phyloP scores from a whole-genome alignment of 2,888 invertebrate species.

The Dysmachus trigonus region DNA sequence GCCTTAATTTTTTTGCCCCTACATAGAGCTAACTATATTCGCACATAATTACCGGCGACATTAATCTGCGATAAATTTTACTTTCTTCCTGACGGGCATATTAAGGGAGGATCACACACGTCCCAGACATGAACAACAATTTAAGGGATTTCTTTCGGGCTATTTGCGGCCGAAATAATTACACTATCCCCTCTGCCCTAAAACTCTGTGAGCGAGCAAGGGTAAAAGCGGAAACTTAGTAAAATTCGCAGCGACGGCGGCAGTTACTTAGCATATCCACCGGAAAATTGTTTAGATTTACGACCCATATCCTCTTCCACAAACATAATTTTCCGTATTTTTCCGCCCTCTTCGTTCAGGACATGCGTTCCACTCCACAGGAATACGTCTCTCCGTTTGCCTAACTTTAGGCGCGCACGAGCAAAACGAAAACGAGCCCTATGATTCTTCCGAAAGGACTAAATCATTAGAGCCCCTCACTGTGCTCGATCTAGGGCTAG shows the following conservation, averaged over 20 bases:
- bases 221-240: not conserved
- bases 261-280: constrained; percentile 25
- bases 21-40: not conserved
- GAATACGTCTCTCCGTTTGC: not conserved
- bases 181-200: not conserved
- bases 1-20: not conserved
- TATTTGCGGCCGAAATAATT: constrained; percentile 4
- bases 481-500: not conserved
- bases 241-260: not conserved
- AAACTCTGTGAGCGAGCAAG: not conserved
- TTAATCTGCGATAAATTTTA: constrained; percentile 17
- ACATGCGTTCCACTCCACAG: not conserved
- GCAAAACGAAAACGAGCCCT: not conserved
- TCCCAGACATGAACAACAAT: not conserved
- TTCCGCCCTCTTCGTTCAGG: not conserved
- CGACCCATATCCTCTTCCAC: constrained; percentile 9
- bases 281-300: constrained; percentile 29
- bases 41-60: constrained; percentile 13
- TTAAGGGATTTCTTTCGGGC: not conserved
- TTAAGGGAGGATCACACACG: not conserved
- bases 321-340: constrained; percentile 21
- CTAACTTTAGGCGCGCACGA: not conserved
- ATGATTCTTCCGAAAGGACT: not conserved
- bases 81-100: not conserved
- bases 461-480: not conserved